Percentiles rank a stretch among this genome's conserved stretches.
phyloP scores from a whole-genome alignment of 2,797 vertebrate genomes.

The Gymnoscopelus braueri region DNA sequence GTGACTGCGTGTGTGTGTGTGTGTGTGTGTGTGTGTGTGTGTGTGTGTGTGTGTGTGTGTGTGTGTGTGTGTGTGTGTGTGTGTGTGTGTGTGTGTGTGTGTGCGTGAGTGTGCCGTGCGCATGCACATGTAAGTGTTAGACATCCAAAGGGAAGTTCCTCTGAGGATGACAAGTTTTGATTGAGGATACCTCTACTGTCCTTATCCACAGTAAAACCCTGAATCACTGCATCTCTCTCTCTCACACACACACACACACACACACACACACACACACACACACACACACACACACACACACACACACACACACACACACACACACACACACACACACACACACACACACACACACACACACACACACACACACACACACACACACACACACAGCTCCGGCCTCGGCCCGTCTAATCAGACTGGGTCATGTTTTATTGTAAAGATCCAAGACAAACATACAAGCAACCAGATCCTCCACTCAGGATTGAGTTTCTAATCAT shows the following conservation, averaged over 20 bases:
- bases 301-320: not conserved
- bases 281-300: not conserved
- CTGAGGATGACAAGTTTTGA: constrained; percentile 27
- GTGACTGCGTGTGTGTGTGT: constrained; percentile 4
- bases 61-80: not conserved
- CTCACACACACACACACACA: not conserved
- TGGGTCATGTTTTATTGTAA: constrained; percentile 81
- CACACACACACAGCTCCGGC: constrained; percentile 23
- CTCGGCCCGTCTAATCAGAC: constrained; percentile 73
- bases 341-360: not conserved
- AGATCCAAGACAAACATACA: constrained; percentile 82
- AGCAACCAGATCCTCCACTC: constrained; percentile 81
- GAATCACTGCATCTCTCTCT: not conserved
- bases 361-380: constrained; percentile 2
- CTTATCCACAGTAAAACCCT: constrained; percentile 25
- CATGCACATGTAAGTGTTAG: not conserved
- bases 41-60: not conserved
- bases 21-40: not conserved
- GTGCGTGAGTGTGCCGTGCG: not conserved
- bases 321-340: not conserved
- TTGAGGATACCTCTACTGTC: constrained; percentile 17
- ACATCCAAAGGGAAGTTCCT: constrained; percentile 8
- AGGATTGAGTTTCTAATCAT: constrained; percentile 89
- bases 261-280: constrained; percentile 2
- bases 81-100: constrained; percentile 4